Base-by-base conservation (phyloP, 2,888 invertebrate genomes). In the Macaria notata region DNA sequence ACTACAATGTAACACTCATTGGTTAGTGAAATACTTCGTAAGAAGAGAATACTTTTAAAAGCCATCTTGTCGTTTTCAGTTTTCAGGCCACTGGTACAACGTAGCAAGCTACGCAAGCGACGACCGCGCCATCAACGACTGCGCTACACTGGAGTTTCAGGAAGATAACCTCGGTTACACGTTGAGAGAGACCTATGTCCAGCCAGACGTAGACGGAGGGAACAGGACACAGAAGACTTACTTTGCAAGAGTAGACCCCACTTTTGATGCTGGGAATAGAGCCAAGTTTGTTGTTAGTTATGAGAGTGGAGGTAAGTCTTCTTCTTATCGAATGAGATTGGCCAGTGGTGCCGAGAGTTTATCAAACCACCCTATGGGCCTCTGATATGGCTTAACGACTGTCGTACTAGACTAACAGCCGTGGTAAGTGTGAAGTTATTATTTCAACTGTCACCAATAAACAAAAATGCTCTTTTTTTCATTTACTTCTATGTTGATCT, bases 11-110 rank as follows among this genome's bases (percentile, higher is more conserved):
- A 1, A 1, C 1, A 19, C 19, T 19, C 19, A 19, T 19, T 19
- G 19, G 1, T 19, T 19, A 19, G 19, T 19, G 2, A 19, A 19
- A 19, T 19, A 19, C 19, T 2, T 19, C 19, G 19, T 19, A 19
- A 19, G 19, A 19, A 19, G 19, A 19, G 19, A 19, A 19, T 19
- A 19, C 19, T 19, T 19, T 19, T 19, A 19, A 19, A n/a, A n/a
- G n/a, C n/a, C 19, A 19, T 19, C 1, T 2, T 1, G 19, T 19
- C 19, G 19, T 9, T 45, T 58, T 19, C 56, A 90, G 90, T 91
- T 91, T 86, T 86, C 90, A 84, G 91, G 91, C 1, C 63, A 81
- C 19, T 91, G 91, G 91, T 87, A 88, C 71, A 87, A 84, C 53
- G 80, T 83, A 1, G 89, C 84, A 0, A 88, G 84, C 58, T 90